Evolutionary conservation across 2,797 vertebrate genomes (phyloP).

Genomic region (Menidia menidia): DNA sequence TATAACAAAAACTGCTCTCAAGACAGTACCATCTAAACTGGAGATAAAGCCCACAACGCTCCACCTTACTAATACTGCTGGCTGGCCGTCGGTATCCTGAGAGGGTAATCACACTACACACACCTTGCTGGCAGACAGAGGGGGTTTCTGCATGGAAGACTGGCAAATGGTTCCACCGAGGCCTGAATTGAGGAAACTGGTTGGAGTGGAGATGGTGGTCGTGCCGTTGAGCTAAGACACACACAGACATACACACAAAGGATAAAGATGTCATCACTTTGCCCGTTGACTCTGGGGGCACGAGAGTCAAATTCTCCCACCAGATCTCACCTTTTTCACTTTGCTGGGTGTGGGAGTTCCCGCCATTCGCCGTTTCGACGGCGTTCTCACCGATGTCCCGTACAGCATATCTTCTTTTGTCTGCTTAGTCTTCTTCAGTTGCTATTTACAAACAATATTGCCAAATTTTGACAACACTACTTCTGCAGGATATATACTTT

Average conservation of each 20-base stretch:
- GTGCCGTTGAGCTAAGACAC: conserved; percentile 84
- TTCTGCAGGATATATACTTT: not conserved
- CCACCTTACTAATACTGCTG: not conserved
- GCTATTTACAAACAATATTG: conserved; percentile 73
- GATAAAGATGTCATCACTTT: not conserved
- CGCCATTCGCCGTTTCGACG: conserved; percentile 84
- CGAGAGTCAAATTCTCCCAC: not conserved
- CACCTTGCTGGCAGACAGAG: conserved; percentile 89
- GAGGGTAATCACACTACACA: conserved; percentile 10
- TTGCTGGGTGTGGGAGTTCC: conserved; percentile 84
- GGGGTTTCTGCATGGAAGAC: conserved; percentile 82
- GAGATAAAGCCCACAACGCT: too few species aligned
- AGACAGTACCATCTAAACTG: too few species aligned
- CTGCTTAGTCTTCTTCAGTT: conserved; percentile 91
- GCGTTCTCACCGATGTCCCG: conserved; percentile 84
- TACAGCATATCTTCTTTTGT: conserved; percentile 91
- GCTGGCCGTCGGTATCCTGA: too few species aligned
- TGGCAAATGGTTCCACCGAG: conserved; percentile 78
- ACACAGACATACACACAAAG: not conserved
- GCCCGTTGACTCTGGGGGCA: too few species aligned
- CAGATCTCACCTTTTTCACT: conserved; percentile 85
- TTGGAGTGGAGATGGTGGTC: conserved; percentile 80
- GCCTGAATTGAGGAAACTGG: conserved; percentile 83
- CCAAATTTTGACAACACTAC: not conserved
- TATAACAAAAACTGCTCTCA: too few species aligned